These are phyloP conservation scores for Tetranychus piercei DNA, from an alignment of 2,888 invertebrate genomes.

Conservation along the genomic window DNA sequence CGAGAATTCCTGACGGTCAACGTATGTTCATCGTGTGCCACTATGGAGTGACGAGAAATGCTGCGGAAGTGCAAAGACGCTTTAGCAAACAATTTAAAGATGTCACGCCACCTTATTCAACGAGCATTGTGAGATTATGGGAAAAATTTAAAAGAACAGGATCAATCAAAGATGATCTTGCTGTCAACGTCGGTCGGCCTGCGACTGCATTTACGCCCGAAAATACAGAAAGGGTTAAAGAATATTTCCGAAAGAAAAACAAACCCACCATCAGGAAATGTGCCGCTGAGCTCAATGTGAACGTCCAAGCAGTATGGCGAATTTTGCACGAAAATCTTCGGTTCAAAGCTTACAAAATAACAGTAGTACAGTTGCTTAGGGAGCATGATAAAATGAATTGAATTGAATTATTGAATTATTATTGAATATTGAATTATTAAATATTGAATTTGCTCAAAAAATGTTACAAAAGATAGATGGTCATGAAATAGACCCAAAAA, in stretches of 20 bases:
- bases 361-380: neutral
- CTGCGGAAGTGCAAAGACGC: neutral
- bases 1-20: neutral
- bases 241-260: neutral
- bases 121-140: neutral
- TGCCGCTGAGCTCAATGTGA: neutral
- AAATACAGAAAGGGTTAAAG: neutral
- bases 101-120: neutral
- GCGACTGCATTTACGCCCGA: neutral
- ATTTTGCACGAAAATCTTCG: neutral
- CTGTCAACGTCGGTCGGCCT: neutral
- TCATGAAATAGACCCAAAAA: neutral
- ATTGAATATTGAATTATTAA: no score
- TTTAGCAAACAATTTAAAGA: neutral
- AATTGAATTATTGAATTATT: neutral
- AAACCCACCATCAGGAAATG: neutral
- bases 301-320: neutral
- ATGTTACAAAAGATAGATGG: neutral
- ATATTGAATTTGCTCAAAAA: neutral
- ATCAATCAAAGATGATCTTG: neutral
- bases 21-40: neutral
- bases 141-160: neutral
- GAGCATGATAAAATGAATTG: neutral
- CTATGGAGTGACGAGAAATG: neutral
- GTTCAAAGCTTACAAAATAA: slow-evolving; percentile 3